Evolutionary conservation across 2,888 invertebrate genomes (phyloP), one percentile per base, ranked within the genome.

Genomic region (Hydroisotoma schaefferi): DNA sequence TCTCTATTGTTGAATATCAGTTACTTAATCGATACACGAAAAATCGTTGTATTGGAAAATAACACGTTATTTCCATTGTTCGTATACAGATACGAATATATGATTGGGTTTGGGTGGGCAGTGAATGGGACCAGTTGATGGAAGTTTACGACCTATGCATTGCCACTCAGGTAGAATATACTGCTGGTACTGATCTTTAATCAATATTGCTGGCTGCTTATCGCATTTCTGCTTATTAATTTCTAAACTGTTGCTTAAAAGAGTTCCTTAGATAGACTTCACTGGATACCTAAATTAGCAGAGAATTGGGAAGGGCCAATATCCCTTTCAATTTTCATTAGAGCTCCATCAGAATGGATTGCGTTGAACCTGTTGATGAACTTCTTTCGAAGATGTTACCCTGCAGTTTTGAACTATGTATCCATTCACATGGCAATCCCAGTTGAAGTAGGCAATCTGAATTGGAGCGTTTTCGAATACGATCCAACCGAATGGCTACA

Each of bases 281-380:
- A 84, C 68, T 89, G 90, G 44, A 75, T 93, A 12, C 63, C 88
- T 0, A 84, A 86, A 65, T 87, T 90, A 38, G 86, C 87, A 0
- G 83, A 85, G 43, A 86, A 89, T 72, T 93, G 92, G 92, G 81
- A 83, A 5, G 92, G 91, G 0, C 87, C 91, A 0, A 86, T 93
- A 71, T 92, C 92, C 0, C 82, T 87, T 0, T 88, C 90, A 0
- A 81, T 90, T 0, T 92, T 85, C 75, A 86, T 87, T 15, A 53
- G n/a, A 69, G 73, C 2, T 70, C 73, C 44, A 59, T 85, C 63
- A 25, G 67, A 67, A 52, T 67, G 59, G 58, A 26, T 55, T 1
- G 46, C 58, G 23, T 38, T 67, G 15, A 61, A 57, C 40, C 43
- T 63, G 29, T 61, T 63, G 40, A 38, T 55, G 12, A 26, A 44